A percentile compares a stretch with the other conserved stretches of the same genome.
Evolutionary conservation across 2,888 invertebrate species (phyloP).

Genomic region (Clepsis dumicolana): DNA sequence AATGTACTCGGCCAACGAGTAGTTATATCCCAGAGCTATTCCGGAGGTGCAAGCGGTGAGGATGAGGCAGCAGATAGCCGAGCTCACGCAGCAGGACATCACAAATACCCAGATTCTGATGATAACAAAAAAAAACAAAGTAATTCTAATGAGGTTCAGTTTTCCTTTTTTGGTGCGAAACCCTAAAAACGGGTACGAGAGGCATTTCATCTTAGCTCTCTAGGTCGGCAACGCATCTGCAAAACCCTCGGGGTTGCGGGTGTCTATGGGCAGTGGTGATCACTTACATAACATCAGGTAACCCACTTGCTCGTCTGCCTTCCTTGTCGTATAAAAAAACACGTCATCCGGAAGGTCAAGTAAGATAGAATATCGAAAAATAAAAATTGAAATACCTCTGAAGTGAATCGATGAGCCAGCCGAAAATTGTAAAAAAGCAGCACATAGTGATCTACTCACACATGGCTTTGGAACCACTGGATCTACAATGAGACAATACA

Average conservation of each 20-base stretch:
- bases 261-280: too few species aligned
- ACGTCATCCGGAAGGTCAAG: background rate
- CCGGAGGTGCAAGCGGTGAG: constrained; percentile 67
- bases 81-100: constrained; percentile 73
- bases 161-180: too few species aligned
- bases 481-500: constrained; percentile 20
- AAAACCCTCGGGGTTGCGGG: too few species aligned
- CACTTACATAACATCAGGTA: too few species aligned
- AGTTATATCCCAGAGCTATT: constrained; percentile 77
- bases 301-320: too few species aligned
- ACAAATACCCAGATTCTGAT: constrained; percentile 70
- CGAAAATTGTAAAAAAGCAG: constrained; percentile 74
- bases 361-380: background rate
- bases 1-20: constrained; percentile 77
- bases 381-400: constrained; percentile 61
- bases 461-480: constrained; percentile 18
- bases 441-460: constrained; percentile 62
- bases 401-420: constrained; percentile 72
- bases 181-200: too few species aligned
- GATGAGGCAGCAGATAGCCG: constrained; percentile 65
- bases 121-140: background rate
- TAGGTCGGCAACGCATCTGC: too few species aligned
- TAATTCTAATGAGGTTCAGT: too few species aligned
- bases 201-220: too few species aligned
- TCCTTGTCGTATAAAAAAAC: constrained; percentile 31